These are phyloP conservation scores for Linnaemya vulpina DNA, from an alignment of 2,888 invertebrate species.

Conservation along the genomic window DNA sequence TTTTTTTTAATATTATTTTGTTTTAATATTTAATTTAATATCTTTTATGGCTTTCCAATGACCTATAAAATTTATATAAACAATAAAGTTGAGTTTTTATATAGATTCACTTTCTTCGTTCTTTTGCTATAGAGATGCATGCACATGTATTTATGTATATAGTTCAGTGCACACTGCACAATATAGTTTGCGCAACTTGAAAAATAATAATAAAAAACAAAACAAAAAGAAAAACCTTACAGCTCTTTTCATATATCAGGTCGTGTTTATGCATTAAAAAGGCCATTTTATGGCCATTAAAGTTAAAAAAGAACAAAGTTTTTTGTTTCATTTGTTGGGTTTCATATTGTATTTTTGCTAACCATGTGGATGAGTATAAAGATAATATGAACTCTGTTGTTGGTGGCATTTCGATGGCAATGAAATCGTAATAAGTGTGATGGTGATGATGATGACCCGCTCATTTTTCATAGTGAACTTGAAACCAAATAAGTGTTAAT, in stretches of 20 bases:
- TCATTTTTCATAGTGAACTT: conserved; percentile 57
- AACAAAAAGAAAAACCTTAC: background rate
- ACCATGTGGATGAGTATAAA: background rate
- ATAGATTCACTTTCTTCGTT: conserved; percentile 62
- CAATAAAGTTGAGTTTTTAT: conserved; percentile 49
- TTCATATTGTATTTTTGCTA: conserved; percentile 24
- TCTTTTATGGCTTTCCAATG: conserved; percentile 69
- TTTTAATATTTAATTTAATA: conserved; percentile 68
- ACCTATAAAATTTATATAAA: conserved; percentile 65
- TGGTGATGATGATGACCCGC: background rate
- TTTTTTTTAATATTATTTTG: conserved; percentile 24
- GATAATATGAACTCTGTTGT: background rate
- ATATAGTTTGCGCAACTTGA: conserved; percentile 40
- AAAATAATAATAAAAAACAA: conserved; percentile 21
- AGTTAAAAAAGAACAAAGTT: conserved; percentile 35
- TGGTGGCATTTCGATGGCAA: conserved; percentile 5
- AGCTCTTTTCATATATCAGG: background rate
- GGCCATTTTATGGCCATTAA: conserved; percentile 50
- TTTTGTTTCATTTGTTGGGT: conserved; percentile 14
- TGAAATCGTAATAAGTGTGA: background rate
- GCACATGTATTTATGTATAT: background rate
- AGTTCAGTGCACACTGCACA: conserved; percentile 40
- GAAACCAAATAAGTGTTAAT: conserved; percentile 67
- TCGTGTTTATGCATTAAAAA: conserved; percentile 44
- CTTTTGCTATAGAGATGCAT: background rate